phyloP scores from a whole-genome alignment of 2,797 vertebrate species.

The Antrozous pallidus region DNA sequence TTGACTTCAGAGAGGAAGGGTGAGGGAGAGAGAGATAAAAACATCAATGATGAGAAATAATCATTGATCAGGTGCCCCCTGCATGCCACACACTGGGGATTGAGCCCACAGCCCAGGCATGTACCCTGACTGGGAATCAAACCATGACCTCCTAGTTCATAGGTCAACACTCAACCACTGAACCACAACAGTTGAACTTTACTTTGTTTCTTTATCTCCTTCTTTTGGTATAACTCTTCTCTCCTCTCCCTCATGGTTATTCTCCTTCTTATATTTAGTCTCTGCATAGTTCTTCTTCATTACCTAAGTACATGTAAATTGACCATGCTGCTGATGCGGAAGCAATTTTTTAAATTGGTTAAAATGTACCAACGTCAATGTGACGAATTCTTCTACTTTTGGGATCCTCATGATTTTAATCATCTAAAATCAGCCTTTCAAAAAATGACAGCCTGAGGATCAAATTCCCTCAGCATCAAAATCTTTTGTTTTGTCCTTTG shows the following conservation, averaged over 20 bases:
- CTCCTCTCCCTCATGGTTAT: background rate
- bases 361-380: constrained; percentile 73
- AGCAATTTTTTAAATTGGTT: constrained; percentile 77
- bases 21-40: too few species aligned
- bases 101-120: too few species aligned
- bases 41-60: too few species aligned
- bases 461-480: constrained; percentile 34
- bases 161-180: too few species aligned
- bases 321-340: constrained; percentile 68
- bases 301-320: constrained; percentile 76
- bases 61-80: too few species aligned
- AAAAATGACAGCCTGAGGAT: constrained; percentile 46
- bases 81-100: too few species aligned
- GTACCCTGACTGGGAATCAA: too few species aligned
- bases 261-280: constrained; percentile 44
- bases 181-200: too few species aligned
- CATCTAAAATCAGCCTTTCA: constrained; percentile 62
- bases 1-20: too few species aligned
- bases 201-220: background rate
- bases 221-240: background rate
- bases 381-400: constrained; percentile 75
- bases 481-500: constrained; percentile 28
- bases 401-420: constrained; percentile 76
- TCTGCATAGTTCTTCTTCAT: constrained; percentile 68
- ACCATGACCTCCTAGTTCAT: too few species aligned